These are phyloP conservation scores for Hydrochoerus hydrochaeris DNA, from an alignment of 2,113 vertebrate species.

Conservation along the genomic window DNA sequence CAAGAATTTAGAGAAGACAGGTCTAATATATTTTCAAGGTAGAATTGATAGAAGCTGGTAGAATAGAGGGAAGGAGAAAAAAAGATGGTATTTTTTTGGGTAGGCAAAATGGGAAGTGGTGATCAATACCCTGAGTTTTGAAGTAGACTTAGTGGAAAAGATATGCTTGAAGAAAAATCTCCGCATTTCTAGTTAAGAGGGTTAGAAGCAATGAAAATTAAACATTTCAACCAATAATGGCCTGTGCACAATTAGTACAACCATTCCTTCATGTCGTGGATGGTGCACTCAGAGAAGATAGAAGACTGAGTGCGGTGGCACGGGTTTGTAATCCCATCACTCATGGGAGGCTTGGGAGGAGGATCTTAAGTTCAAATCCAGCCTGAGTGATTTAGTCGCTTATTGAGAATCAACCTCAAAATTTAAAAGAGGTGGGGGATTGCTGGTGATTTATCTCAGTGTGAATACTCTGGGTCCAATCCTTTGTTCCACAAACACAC, in stretches of 20 bases:
- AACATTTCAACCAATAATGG: constrained; percentile 9
- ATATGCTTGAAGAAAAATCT: neutral
- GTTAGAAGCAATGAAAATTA: neutral
- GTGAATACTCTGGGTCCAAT: neutral
- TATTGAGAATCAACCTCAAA: neutral
- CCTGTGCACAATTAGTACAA: neutral
- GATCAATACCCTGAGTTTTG: constrained; percentile 15
- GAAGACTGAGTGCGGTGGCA: neutral
- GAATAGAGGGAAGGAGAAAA: neutral
- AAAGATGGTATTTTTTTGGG: neutral
- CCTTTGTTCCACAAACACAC: neutral
- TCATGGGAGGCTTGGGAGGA: neutral
- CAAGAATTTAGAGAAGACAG: neutral
- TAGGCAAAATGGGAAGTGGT: neutral
- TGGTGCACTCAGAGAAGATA: constrained; percentile 8
- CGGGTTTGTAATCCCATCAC: neutral
- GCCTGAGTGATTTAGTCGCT: neutral
- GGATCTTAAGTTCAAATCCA: neutral
- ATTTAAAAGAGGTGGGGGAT: neutral
- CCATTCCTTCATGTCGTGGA: neutral
- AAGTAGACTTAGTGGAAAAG: neutral
- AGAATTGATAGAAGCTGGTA: constrained; percentile 26
- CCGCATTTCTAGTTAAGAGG: neutral
- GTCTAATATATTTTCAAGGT: neutral
- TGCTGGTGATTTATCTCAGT: neutral